Evolutionary conservation across 2,113 vertebrate species (phyloP).

Genomic region (Origma solitaria): DNA sequence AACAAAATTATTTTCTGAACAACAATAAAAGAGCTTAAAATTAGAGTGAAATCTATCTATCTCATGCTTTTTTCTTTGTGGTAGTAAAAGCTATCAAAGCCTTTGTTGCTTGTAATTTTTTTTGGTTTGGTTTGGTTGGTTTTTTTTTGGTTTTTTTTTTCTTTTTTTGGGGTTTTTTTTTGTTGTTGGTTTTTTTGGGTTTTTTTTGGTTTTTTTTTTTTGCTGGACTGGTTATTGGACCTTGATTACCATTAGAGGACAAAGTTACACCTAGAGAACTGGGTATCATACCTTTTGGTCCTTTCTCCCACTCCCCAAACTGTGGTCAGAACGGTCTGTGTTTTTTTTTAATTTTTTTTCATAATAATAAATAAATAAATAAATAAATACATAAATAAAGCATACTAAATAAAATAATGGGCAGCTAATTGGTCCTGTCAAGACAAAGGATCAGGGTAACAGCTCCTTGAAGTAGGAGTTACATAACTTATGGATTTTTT

Average conservation of each 20-base stretch:
- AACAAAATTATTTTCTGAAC: slow-evolving; percentile 24
- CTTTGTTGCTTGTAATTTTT: not conserved
- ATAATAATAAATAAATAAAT: not conserved
- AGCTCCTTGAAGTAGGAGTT: not conserved
- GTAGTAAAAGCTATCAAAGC: not conserved
- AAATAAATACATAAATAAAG: not conserved
- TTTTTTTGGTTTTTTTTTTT: not conserved
- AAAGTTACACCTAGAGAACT: not conserved
- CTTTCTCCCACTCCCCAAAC: not conserved
- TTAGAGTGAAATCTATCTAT: not conserved
- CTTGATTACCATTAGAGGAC: not conserved
- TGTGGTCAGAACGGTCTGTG: not conserved
- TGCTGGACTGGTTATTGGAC: not conserved
- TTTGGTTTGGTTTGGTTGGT: not conserved
- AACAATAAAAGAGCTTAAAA: slow-evolving; percentile 49
- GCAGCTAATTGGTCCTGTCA: not conserved
- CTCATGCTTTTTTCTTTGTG: not conserved
- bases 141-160: not conserved
- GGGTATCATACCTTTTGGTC: not conserved
- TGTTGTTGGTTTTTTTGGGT: too few relatives aligned
- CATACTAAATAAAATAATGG: not conserved
- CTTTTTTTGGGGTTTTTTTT: too few relatives aligned
- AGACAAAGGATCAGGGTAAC: not conserved
- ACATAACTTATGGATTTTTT: not conserved
- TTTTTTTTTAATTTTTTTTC: not conserved